Conservation (phyloP, 2,888 invertebrate genomes). For the Caenorhabditis sp. region DNA sequence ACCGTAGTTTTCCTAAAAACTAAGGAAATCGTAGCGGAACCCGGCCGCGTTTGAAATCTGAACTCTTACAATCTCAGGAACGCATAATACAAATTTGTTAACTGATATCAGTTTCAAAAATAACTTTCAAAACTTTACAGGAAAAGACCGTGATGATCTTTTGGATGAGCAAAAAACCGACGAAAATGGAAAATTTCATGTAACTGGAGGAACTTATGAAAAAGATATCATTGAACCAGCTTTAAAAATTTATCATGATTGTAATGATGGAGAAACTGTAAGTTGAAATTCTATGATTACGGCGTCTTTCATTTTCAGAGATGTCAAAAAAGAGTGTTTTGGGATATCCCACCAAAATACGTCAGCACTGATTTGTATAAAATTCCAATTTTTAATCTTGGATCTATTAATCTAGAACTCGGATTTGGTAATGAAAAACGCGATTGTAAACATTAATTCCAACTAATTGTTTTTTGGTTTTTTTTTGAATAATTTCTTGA, state of each 20-base stretch:
- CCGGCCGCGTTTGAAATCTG: too few species aligned
- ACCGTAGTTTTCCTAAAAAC: too few species aligned
- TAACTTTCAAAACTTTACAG: too few species aligned
- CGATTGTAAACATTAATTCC: constrained; percentile 52
- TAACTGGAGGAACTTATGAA: constrained; percentile 63
- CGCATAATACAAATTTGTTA: too few species aligned
- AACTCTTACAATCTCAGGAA: too few species aligned
- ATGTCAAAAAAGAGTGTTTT: constrained; percentile 55
- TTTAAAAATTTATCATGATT: constrained; percentile 69
- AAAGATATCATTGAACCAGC: constrained; percentile 53
- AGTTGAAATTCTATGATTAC: not conserved
- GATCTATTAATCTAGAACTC: constrained; percentile 55
- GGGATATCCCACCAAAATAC: constrained; percentile 51
- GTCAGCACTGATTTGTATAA: constrained; percentile 37
- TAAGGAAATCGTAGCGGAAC: too few species aligned
- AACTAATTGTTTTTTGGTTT: not conserved
- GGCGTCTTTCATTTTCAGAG: too few species aligned
- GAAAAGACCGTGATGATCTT: constrained; percentile 56
- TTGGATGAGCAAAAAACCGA: constrained; percentile 63
- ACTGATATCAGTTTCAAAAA: too few species aligned
- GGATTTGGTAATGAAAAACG: constrained; percentile 62
- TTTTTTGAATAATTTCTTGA: too few species aligned
- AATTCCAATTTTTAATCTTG: constrained; percentile 50
- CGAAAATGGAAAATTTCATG: constrained; percentile 58
- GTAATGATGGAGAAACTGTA: constrained; percentile 55